Evolutionary conservation across 1,140 invertebrate species (phyloP).

Genomic region (Bombus huntii): DNA sequence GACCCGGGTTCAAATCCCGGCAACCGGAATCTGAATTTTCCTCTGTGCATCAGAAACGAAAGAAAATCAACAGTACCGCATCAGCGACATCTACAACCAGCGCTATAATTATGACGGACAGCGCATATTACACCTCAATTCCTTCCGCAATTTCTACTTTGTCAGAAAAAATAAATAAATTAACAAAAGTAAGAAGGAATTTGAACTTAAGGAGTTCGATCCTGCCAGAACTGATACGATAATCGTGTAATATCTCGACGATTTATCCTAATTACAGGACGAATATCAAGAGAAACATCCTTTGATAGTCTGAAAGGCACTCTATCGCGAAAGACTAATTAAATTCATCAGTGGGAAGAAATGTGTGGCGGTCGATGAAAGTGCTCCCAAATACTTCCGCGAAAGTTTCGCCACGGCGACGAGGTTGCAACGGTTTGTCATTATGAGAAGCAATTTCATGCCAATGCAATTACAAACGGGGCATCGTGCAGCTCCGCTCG

Average conservation of each 20-base stretch:
- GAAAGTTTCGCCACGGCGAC: slow-evolving; percentile 4
- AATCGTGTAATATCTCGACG: neutral
- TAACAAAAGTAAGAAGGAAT: neutral
- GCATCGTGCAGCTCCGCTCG: neutral
- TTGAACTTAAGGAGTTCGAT: neutral
- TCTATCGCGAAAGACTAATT: neutral
- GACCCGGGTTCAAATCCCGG: too few relatives aligned
- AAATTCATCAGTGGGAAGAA: neutral
- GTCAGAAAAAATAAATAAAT: too few relatives aligned
- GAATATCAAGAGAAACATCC: too few relatives aligned
- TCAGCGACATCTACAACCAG: too few relatives aligned
- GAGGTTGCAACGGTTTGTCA: slow-evolving; percentile 30
- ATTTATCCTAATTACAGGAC: neutral
- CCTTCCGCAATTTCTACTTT: too few relatives aligned
- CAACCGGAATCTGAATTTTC: too few relatives aligned
- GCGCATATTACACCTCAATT: too few relatives aligned
- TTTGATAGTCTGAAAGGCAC: neutral
- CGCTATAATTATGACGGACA: too few relatives aligned
- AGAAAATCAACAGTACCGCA: too few relatives aligned
- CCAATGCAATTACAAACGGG: slow-evolving; percentile 35
- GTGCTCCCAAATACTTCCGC: too few relatives aligned
- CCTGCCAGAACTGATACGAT: neutral
- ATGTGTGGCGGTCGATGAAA: neutral
- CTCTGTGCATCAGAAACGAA: too few relatives aligned
- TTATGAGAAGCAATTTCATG: slow-evolving; percentile 51